phyloP scores from a whole-genome alignment of 2,113 vertebrate genomes.

The Murina feae region DNA sequence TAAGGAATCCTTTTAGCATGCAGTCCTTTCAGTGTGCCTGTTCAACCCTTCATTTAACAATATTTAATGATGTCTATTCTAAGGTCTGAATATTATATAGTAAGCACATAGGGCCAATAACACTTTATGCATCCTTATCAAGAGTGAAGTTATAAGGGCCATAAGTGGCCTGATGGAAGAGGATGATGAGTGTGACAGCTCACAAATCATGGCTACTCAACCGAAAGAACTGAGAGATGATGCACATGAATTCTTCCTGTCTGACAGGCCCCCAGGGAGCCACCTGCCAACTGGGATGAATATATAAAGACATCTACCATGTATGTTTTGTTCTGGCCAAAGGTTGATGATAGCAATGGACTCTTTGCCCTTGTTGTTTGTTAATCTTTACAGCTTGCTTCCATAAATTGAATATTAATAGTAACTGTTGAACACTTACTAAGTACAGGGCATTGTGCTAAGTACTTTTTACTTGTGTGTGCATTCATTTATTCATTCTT shows the following conservation, averaged over 20 bases:
- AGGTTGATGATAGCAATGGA: neutral
- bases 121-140: slow-evolving; percentile 68
- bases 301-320: neutral
- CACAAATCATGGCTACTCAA: slow-evolving; percentile 31
- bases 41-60: slow-evolving; percentile 47
- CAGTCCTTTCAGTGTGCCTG: neutral
- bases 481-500: neutral
- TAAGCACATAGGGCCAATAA: slow-evolving; percentile 61
- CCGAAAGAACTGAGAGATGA: neutral
- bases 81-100: slow-evolving; percentile 37
- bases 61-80: slow-evolving; percentile 48
- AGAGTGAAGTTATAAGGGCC: slow-evolving; percentile 54
- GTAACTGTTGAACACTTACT: neutral
- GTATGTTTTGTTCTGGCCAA: slow-evolving; percentile 14
- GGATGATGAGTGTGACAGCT: neutral
- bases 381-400: neutral
- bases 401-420: neutral
- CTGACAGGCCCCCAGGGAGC: neutral
- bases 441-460: neutral
- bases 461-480: neutral
- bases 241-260: neutral
- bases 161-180: slow-evolving; percentile 64
- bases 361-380: neutral
- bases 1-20: slow-evolving; percentile 30
- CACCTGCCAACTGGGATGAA: neutral